Conservation (phyloP, 2,888 invertebrate genomes). For the Melieria picta region DNA sequence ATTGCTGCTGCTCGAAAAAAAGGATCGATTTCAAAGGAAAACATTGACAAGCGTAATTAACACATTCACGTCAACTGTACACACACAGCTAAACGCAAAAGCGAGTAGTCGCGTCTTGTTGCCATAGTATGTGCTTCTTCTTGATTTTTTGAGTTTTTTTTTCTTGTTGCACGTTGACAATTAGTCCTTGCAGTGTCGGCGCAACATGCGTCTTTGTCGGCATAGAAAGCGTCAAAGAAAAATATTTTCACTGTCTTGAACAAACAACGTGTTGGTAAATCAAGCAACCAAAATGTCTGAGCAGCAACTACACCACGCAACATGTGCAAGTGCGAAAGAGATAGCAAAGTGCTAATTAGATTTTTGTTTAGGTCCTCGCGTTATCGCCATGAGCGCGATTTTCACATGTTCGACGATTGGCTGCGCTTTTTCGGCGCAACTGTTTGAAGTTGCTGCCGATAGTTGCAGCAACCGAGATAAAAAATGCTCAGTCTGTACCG, state of each 20-base stretch:
- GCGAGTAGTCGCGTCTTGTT: background rate
- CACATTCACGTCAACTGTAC: constrained; percentile 41
- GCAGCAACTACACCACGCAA: too few relatives aligned
- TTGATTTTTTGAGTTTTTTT: constrained; percentile 13
- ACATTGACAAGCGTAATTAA: constrained; percentile 48
- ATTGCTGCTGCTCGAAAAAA: constrained; percentile 32
- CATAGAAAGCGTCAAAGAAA: constrained; percentile 42
- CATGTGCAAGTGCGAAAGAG: too few relatives aligned
- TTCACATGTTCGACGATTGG: too few relatives aligned
- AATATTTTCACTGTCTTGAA: constrained; percentile 39
- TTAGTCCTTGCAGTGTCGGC: constrained; percentile 43
- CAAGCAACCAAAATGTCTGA: too few relatives aligned
- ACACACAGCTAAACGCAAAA: constrained; percentile 3
- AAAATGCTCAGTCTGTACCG: too few relatives aligned
- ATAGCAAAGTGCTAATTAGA: too few relatives aligned
- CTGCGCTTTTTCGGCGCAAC: too few relatives aligned
- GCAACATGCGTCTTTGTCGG: constrained; percentile 36
- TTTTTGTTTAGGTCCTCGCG: too few relatives aligned
- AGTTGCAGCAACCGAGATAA: too few relatives aligned
- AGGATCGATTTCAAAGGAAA: constrained; percentile 48
- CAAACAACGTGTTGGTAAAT: background rate
- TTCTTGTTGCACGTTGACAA: constrained; percentile 38
- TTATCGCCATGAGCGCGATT: too few relatives aligned
- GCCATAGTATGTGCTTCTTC: background rate
- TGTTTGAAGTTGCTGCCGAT: too few relatives aligned